phyloP scores from a whole-genome alignment of 2,113 vertebrate genomes.

The Zapornia atra region DNA sequence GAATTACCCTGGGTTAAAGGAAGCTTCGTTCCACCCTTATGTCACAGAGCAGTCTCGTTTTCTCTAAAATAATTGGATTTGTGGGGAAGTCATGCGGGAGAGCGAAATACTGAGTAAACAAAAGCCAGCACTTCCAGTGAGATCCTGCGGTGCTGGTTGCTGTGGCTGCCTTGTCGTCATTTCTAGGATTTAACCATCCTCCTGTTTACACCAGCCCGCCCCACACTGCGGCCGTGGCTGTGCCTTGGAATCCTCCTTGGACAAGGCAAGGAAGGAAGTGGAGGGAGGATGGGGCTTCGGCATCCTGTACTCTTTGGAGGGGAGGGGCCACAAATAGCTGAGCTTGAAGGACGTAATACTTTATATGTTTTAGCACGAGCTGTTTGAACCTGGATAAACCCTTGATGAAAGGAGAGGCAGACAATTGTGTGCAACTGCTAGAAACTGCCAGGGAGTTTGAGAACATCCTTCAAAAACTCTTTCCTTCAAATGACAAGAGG shows the following conservation, averaged over 20 bases:
- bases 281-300: slow-evolving; percentile 76
- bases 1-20: background rate
- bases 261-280: slow-evolving; percentile 83
- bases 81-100: background rate
- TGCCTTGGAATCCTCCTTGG: slow-evolving; percentile 71
- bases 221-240: background rate
- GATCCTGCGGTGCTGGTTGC: background rate
- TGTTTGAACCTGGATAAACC: slow-evolving; percentile 45
- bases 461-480: background rate
- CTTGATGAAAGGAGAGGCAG: background rate
- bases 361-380: slow-evolving; percentile 20
- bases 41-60: background rate
- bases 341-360: slow-evolving; percentile 38
- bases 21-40: background rate
- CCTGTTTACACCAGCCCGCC: slow-evolving; percentile 22
- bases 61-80: background rate
- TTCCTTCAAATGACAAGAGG: slow-evolving; percentile 6
- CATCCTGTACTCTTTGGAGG: slow-evolving; percentile 78
- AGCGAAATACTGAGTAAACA: background rate
- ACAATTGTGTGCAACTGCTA: background rate
- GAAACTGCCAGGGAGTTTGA: background rate
- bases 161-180: slow-evolving; percentile 26
- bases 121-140: background rate
- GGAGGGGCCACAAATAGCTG: slow-evolving; percentile 64
- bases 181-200: slow-evolving; percentile 13